Conservation (phyloP, 1,140 invertebrate genomes). For the Platyscapa corneri region DNA sequence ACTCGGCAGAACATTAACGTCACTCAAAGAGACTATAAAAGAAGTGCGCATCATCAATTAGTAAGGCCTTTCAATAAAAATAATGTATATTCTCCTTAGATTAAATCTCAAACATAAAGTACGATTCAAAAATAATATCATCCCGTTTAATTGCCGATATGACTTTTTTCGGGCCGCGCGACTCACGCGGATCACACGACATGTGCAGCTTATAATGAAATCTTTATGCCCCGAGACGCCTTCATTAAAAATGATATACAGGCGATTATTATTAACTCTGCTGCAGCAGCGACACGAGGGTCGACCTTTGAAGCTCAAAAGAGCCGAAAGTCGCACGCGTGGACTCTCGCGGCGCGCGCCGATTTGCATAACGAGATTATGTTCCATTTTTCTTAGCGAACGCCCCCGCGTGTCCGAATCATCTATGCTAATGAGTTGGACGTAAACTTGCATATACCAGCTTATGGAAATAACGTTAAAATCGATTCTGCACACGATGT, state of each 20-base stretch:
- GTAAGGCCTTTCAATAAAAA: constrained; percentile 5
- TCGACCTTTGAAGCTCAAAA: constrained; percentile 26
- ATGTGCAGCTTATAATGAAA: constrained; percentile 28
- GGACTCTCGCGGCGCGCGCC: background rate
- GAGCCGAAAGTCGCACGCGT: constrained; percentile 26
- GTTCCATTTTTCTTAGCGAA: constrained; percentile 54
- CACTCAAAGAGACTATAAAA: background rate
- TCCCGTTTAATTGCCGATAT: constrained; percentile 6
- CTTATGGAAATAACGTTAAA: background rate
- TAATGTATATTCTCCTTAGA: background rate
- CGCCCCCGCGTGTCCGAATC: constrained; percentile 18
- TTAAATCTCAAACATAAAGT: constrained; percentile 2
- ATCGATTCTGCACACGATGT: background rate
- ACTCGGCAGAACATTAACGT: background rate
- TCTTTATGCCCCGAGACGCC: constrained; percentile 23
- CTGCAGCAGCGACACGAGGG: background rate
- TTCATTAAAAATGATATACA: constrained; percentile 48
- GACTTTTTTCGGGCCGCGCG: background rate
- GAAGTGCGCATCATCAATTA: constrained; percentile 9
- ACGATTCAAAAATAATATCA: constrained; percentile 23
- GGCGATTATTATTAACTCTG: constrained; percentile 42
- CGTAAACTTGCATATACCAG: background rate
- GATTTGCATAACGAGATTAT: constrained; percentile 66
- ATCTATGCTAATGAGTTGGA: constrained; percentile 50
- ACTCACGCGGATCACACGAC: background rate